Conservation (phyloP, 2,888 invertebrate species). For the Yponomeuta plumbellus region DNA sequence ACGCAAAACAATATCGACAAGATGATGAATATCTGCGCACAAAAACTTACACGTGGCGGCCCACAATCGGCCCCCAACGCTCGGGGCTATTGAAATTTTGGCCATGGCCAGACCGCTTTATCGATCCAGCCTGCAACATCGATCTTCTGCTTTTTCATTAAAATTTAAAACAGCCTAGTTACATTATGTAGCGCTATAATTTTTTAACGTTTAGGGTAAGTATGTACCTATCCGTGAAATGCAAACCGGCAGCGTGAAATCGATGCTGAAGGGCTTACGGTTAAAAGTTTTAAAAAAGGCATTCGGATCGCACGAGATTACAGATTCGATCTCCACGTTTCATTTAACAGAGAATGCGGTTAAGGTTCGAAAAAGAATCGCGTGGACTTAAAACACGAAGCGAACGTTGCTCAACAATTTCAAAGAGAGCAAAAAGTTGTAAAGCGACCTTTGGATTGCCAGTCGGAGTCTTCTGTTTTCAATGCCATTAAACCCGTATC, state of each 20-base stretch:
- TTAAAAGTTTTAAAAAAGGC: neutral
- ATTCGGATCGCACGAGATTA: constrained; percentile 36
- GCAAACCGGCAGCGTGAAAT: neutral
- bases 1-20: constrained; percentile 61
- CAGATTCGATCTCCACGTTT: constrained; percentile 36
- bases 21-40: constrained; percentile 43
- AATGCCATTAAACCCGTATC: neutral
- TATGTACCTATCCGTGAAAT: neutral
- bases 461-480: neutral
- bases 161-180: neutral
- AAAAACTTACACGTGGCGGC: constrained; percentile 73
- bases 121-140: constrained; percentile 14
- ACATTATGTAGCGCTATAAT: neutral
- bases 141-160: neutral
- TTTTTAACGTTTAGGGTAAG: neutral
- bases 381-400: constrained; percentile 6
- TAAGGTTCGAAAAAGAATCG: neutral
- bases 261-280: constrained; percentile 5
- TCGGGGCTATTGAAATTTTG: constrained; percentile 71
- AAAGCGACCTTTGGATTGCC: neutral
- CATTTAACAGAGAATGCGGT: neutral
- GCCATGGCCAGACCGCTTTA: constrained; percentile 49
- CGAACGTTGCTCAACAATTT: constrained; percentile 7
- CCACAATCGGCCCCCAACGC: constrained; percentile 46
- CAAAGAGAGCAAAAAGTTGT: neutral